A percentile compares a stretch with the other conserved stretches of the same genome.
Evolutionary conservation across 2,888 invertebrate genomes (phyloP).

Genomic region (Anticlea derivata): DNA sequence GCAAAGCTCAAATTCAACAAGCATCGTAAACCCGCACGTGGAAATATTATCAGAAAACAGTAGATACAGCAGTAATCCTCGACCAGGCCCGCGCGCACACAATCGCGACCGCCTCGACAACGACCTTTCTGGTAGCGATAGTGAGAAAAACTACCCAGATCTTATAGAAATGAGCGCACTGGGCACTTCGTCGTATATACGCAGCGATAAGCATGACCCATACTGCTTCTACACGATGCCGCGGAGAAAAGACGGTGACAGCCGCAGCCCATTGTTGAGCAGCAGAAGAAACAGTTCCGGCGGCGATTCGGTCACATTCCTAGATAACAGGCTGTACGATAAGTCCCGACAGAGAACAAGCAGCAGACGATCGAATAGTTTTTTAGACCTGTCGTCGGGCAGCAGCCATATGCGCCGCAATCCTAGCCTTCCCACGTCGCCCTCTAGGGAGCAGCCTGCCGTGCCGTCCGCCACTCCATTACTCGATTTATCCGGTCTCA

Average conservation of each 20-base stretch:
- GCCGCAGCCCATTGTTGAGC: slow-evolving; percentile 89
- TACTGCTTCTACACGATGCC: slow-evolving; percentile 88
- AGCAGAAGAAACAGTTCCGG: slow-evolving; percentile 89
- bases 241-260: slow-evolving; percentile 84
- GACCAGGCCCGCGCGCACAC: slow-evolving; percentile 65
- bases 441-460: slow-evolving; percentile 77
- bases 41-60: slow-evolving; percentile 67
- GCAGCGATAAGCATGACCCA: slow-evolving; percentile 71
- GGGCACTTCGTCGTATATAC: slow-evolving; percentile 67
- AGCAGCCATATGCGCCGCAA: slow-evolving; percentile 69
- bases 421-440: slow-evolving; percentile 87
- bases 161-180: slow-evolving; percentile 80
- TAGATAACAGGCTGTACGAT: slow-evolving; percentile 63
- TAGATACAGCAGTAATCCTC: slow-evolving; percentile 71
- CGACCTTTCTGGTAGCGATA: slow-evolving; percentile 77
- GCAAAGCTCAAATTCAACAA: slow-evolving; percentile 82
- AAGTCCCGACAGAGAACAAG: slow-evolving; percentile 59
- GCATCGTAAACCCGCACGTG: slow-evolving; percentile 66
- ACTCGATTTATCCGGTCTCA: slow-evolving; percentile 83
- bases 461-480: slow-evolving; percentile 85
- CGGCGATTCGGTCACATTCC: slow-evolving; percentile 84
- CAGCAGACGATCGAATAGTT: slow-evolving; percentile 87
- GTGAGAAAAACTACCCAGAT: slow-evolving; percentile 83
- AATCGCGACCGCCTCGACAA: slow-evolving; percentile 73
- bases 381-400: slow-evolving; percentile 86